phyloP scores from a whole-genome alignment of 2,113 vertebrate genomes.

The Aegypius monachus region DNA sequence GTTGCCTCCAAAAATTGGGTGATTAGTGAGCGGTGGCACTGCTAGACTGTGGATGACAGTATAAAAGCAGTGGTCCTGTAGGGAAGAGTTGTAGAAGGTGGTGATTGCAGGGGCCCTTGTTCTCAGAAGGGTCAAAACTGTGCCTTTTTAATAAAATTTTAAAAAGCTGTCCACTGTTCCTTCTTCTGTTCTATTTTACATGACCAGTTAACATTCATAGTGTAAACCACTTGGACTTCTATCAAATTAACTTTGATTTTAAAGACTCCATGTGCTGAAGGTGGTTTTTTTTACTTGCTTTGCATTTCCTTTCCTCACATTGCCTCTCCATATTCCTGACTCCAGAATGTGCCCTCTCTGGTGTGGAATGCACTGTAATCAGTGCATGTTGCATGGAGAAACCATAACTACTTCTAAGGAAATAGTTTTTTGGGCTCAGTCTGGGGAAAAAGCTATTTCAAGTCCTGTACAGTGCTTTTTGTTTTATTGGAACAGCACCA shows the following conservation, averaged over 20 bases:
- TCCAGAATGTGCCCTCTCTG: background rate
- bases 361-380: background rate
- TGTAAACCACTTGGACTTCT: background rate
- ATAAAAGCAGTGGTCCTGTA: background rate
- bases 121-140: background rate
- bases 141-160: background rate
- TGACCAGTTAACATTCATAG: background rate
- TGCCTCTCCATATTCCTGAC: background rate
- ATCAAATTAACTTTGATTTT: background rate
- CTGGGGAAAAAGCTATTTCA: background rate
- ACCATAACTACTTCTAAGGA: background rate
- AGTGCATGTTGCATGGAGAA: background rate
- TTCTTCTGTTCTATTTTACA: background rate
- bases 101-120: background rate
- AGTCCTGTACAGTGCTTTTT: background rate
- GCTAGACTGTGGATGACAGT: background rate
- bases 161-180: background rate
- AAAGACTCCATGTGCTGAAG: background rate
- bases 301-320: background rate
- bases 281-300: background rate
- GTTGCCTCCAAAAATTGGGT: background rate
- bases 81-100: background rate
- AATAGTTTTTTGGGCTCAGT: background rate
- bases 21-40: background rate
- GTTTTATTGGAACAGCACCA: background rate